Percentiles rank a stretch among this genome's conserved stretches.
Evolutionary conservation across 1,140 invertebrate genomes (phyloP).

Genomic region (Neodiprion lecontei): DNA sequence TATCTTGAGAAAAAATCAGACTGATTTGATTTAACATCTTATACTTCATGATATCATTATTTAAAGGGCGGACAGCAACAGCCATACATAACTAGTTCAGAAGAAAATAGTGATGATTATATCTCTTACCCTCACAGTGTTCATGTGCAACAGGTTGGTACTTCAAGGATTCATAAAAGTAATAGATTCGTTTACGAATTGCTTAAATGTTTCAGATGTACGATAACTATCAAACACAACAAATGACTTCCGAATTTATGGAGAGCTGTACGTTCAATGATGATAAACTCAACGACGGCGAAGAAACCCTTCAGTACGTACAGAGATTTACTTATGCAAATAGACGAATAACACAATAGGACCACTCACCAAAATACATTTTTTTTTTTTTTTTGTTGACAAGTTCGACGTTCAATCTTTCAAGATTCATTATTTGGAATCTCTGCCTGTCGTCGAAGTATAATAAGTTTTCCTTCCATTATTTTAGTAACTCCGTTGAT

Average conservation of each 20-base stretch:
- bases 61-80: slow-evolving; percentile 44
- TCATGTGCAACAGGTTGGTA: slow-evolving; percentile 64
- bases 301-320: slow-evolving; percentile 65
- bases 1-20: no score
- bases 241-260: slow-evolving; percentile 68
- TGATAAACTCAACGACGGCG: slow-evolving; percentile 71
- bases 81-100: slow-evolving; percentile 54
- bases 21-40: no score
- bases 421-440: not conserved
- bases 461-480: slow-evolving; percentile 16
- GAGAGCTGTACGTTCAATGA: slow-evolving; percentile 73
- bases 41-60: slow-evolving; percentile 20
- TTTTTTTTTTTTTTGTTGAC: slow-evolving; percentile 2
- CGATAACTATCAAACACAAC: slow-evolving; percentile 68
- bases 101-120: slow-evolving; percentile 66
- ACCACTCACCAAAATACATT: slow-evolving; percentile 21
- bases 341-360: slow-evolving; percentile 16
- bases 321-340: slow-evolving; percentile 18
- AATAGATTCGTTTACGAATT: slow-evolving; percentile 13
- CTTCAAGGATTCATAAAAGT: slow-evolving; percentile 18
- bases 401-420: slow-evolving; percentile 14
- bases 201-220: slow-evolving; percentile 59
- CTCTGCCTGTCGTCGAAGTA: not conserved
- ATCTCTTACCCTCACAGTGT: slow-evolving; percentile 64
- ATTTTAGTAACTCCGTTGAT: slow-evolving; percentile 60